Evolutionary conservation across 2,888 invertebrate genomes (phyloP).

Genomic region (Drosophila helvetica): DNA sequence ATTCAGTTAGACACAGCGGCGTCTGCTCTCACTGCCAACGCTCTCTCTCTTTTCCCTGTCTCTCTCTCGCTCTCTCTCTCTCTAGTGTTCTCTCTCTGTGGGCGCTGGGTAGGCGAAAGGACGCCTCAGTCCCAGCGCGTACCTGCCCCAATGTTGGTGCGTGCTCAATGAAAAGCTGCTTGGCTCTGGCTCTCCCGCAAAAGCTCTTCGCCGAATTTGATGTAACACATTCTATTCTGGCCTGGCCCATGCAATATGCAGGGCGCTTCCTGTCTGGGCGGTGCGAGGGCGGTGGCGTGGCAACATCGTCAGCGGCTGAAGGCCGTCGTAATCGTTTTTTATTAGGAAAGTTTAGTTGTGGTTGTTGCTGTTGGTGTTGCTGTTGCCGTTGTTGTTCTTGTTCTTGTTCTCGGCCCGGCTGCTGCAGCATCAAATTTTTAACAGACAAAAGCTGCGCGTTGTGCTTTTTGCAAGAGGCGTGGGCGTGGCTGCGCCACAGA

Average conservation of each 20-base stretch:
- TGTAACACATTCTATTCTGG: slow-evolving; percentile 51
- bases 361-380: slow-evolving; percentile 55
- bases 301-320: slow-evolving; percentile 51
- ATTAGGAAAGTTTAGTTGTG: slow-evolving; percentile 74
- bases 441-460: slow-evolving; percentile 59
- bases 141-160: slow-evolving; percentile 61
- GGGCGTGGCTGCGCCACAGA: slow-evolving; percentile 47
- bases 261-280: slow-evolving; percentile 44
- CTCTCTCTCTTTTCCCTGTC: slow-evolving; percentile 10
- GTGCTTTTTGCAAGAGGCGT: slow-evolving; percentile 62
- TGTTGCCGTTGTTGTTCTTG: slow-evolving; percentile 54
- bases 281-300: slow-evolving; percentile 10
- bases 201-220: slow-evolving; percentile 50
- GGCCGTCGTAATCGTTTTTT: slow-evolving; percentile 67
- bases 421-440: slow-evolving; percentile 40
- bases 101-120: slow-evolving; percentile 9
- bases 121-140: slow-evolving; percentile 26
- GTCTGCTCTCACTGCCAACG: slow-evolving; percentile 40
- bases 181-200: neutral
- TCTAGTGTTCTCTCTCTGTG: slow-evolving; percentile 13
- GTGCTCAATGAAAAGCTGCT: slow-evolving; percentile 72
- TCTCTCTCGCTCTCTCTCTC: slow-evolving; percentile 12
- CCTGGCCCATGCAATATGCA: slow-evolving; percentile 44
- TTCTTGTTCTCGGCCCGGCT: slow-evolving; percentile 35
- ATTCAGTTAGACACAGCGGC: slow-evolving; percentile 63